A percentile compares a stretch with the other conserved stretches of the same genome.
phyloP scores from a whole-genome alignment of 2,113 vertebrate species.

The Fregata magnificens region DNA sequence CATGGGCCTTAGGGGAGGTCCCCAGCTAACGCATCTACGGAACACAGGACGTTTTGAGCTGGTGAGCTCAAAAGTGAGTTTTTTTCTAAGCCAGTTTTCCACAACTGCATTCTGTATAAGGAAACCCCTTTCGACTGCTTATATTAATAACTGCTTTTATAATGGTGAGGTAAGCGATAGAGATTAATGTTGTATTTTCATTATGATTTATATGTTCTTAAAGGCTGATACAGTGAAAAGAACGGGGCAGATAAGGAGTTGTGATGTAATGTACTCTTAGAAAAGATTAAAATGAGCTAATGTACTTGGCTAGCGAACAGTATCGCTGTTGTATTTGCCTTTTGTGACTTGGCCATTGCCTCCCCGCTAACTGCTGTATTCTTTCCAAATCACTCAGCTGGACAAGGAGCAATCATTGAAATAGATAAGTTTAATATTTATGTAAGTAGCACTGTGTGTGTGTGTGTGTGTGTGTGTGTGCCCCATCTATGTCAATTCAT shows the following conservation, averaged over 20 bases:
- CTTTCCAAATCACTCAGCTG: not conserved
- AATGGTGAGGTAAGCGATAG: not conserved
- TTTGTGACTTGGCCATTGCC: not conserved
- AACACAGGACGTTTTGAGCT: not conserved
- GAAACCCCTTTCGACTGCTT: not conserved
- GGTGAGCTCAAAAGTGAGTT: not conserved
- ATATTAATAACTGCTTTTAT: not conserved
- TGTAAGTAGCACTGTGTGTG: rapidly evolving
- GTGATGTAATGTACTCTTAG: not conserved
- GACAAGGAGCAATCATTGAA: not conserved
- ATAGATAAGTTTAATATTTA: not conserved
- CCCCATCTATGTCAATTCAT: not conserved
- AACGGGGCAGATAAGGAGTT: not conserved
- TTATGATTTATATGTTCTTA: not conserved
- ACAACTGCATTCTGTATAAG: not conserved
- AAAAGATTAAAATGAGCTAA: not conserved
- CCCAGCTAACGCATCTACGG: not conserved
- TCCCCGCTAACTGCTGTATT: not conserved
- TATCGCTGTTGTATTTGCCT: not conserved
- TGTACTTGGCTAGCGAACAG: not conserved
- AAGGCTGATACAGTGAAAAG: not conserved
- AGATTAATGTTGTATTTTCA: not conserved
- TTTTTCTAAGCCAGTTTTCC: not conserved
- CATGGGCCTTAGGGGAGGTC: not conserved
- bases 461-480: rapidly evolving